Conservation (phyloP, 2,797 vertebrate genomes). For the Mionectes olivaceus region DNA sequence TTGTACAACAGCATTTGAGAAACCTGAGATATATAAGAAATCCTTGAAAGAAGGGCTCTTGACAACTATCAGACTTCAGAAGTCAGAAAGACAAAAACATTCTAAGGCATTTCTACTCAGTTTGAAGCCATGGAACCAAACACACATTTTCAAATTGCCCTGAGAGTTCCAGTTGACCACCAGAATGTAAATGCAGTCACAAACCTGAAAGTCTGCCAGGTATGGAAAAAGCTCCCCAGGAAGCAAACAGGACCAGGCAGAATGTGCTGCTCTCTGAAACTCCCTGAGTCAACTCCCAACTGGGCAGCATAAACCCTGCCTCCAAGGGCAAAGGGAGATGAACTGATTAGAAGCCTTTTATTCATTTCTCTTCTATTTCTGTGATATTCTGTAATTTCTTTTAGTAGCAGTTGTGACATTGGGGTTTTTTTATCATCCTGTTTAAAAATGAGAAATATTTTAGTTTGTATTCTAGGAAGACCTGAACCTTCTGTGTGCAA, state of each 20-base stretch:
- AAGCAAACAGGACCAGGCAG: background rate
- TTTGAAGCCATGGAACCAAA: background rate
- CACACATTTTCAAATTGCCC: background rate
- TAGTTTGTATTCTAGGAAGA: background rate
- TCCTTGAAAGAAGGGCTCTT: background rate
- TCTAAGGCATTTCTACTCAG: background rate
- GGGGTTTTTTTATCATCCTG: accelerated
- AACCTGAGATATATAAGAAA: background rate
- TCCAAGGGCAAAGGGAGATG: background rate
- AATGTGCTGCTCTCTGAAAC: background rate
- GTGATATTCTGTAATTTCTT: background rate
- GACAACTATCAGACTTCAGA: background rate
- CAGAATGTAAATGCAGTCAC: background rate
- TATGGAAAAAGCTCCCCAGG: background rate
- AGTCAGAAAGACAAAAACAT: background rate
- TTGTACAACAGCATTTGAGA: background rate
- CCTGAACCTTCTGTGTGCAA: background rate
- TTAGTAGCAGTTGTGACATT: background rate
- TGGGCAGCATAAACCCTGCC: background rate
- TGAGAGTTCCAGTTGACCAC: background rate
- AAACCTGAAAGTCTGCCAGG: background rate
- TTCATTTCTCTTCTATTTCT: background rate
- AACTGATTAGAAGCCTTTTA: background rate
- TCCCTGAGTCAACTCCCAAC: background rate
- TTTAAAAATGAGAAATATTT: background rate